phyloP scores from a whole-genome alignment of 2,113 vertebrate genomes.

The Mormyrus iriodes region DNA sequence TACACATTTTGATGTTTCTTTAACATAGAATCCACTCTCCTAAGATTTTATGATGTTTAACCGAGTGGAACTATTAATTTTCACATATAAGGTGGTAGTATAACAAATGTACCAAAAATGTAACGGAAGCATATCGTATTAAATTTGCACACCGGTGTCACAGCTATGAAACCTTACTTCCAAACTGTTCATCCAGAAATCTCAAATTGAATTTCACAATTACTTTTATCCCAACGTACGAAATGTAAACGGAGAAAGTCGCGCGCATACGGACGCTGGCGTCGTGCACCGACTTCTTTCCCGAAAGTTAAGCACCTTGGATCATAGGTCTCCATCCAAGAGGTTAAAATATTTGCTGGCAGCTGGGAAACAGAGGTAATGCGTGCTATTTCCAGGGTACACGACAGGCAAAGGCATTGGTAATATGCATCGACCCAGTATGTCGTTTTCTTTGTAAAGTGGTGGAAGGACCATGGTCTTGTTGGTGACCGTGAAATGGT shows the following conservation, averaged over 20 bases:
- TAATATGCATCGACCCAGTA: conserved; percentile 65
- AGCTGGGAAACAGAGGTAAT: conserved; percentile 69
- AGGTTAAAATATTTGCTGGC: conserved; percentile 68
- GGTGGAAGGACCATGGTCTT: conserved; percentile 57
- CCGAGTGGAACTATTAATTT: not conserved
- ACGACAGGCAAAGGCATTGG: conserved; percentile 70
- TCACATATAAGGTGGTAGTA: not conserved
- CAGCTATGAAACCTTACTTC: not conserved
- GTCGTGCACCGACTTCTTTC: not conserved
- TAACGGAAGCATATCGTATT: not conserved
- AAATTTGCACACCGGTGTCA: not conserved
- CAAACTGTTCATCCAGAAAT: not conserved
- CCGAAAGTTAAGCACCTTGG: not conserved
- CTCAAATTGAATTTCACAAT: not conserved
- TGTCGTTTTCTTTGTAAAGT: conserved; percentile 63
- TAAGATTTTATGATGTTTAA: not conserved
- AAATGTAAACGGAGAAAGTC: not conserved
- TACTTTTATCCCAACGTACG: conserved; percentile 1
- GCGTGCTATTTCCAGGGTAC: conserved; percentile 58
- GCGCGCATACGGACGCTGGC: not conserved
- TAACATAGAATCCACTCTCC: not conserved
- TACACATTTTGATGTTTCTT: not conserved
- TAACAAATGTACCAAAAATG: conserved; percentile 20
- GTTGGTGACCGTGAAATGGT: conserved; percentile 42
- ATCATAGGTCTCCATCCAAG: conserved; percentile 63